Base-by-base conservation (phyloP, 2,797 vertebrate genomes). In the Anguilla obscura region DNA sequence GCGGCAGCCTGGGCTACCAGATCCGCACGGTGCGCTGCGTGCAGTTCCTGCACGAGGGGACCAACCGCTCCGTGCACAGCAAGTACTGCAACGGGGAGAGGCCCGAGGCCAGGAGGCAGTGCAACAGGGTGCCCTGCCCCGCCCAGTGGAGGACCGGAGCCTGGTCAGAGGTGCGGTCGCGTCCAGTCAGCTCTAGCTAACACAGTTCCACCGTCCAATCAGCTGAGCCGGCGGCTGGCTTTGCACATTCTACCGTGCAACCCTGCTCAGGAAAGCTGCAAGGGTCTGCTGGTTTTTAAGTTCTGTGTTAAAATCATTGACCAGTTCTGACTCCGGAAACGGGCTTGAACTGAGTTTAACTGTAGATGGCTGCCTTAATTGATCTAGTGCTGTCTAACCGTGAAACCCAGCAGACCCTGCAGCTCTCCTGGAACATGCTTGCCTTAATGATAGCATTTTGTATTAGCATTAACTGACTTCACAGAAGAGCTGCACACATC, bases 1-100 rank as follows among this genome's bases (percentile, higher is more conserved):
- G 98, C 0, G 97, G 98, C 86, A 96, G 86, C 52, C 96, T 98
- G 0, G 98, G 98, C 63, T 98, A 97, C 84, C 98, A 99, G 94
- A 96, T 99, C 9, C 97, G 98, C 36, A 97, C 96, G 0, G 98
- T 99, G 10, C 97, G 97, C 83, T 99, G 98, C 88, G 63, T 99
- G 0, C 98, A 99, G 90, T 94, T 95, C 0, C 96, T 98, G 0
- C 96, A 95, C 0, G 97, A 98, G 0, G 95, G 96, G 8, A 93
- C 95, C 88, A 98, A 98, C 92, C 98, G 97, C 91, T 99, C 98
- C 0, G 94, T 99, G 6, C 97, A 98, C 86, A 97, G 95, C 96
- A 99, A 98, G 89, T 96, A 98, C 93, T 99, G 98, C 85, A 91
- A 93, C 0, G 97, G 97, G 0, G 96, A 98, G 33, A 97, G 97